Evolutionary conservation across 2,888 invertebrate species (phyloP).

Genomic region (Eudiplozoon nipponicum): DNA sequence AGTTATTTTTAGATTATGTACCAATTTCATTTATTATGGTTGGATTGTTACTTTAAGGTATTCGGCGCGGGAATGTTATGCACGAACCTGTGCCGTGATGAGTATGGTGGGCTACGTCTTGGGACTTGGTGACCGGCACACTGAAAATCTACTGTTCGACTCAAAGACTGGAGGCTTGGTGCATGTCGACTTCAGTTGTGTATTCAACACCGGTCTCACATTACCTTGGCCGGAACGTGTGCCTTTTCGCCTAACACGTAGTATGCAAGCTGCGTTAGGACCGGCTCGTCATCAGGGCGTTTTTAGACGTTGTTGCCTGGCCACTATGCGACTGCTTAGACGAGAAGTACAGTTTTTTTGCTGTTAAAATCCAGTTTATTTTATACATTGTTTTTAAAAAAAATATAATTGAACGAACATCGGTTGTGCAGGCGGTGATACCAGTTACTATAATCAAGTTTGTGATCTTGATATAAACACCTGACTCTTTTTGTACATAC

Average conservation of each 20-base stretch:
- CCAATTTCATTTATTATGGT: neutral
- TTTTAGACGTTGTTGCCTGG: conserved; percentile 55
- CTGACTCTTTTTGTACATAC: too few species aligned
- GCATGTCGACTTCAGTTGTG: conserved; percentile 85
- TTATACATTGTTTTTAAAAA: too few species aligned
- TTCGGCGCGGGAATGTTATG: conserved; percentile 54
- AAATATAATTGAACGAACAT: too few species aligned
- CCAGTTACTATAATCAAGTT: too few species aligned
- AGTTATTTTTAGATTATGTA: too few species aligned
- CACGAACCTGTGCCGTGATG: conserved; percentile 73
- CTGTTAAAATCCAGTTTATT: too few species aligned
- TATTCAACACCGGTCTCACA: conserved; percentile 60
- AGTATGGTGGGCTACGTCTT: conserved; percentile 34
- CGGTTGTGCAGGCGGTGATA: too few species aligned
- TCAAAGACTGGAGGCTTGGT: conserved; percentile 61
- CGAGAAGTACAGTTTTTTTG: too few species aligned
- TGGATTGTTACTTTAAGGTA: conserved; percentile 35
- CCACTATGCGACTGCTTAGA: conserved; percentile 51
- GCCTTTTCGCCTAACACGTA: conserved; percentile 65
- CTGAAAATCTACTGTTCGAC: conserved; percentile 61
- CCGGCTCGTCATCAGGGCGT: conserved; percentile 64
- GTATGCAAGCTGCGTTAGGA: conserved; percentile 70
- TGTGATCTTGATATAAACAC: too few species aligned
- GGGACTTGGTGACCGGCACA: conserved; percentile 39
- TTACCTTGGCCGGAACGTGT: conserved; percentile 44